phyloP scores from a whole-genome alignment of 2,797 vertebrate species.

The Aplochiton taeniatus region DNA sequence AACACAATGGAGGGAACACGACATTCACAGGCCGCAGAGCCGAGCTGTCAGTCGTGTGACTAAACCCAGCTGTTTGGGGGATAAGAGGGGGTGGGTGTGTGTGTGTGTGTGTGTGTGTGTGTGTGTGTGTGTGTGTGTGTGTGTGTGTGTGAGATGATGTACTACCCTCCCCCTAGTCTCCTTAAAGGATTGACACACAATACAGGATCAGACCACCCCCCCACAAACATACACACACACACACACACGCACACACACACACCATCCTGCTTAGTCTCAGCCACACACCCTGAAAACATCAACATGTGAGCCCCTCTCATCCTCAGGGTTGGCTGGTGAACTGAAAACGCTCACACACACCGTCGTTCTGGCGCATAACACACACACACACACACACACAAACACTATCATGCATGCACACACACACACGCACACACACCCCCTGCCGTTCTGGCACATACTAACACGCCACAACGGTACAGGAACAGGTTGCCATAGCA shows the following conservation, averaged over 20 bases:
- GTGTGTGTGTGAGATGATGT: slow-evolving; percentile 3
- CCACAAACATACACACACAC: background rate
- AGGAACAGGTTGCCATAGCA: slow-evolving; percentile 25
- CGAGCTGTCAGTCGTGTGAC: slow-evolving; percentile 53
- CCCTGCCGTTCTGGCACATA: no score
- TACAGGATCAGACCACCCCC: background rate
- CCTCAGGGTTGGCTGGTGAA: slow-evolving; percentile 6
- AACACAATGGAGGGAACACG: no score
- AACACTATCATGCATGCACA: background rate
- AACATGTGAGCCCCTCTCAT: slow-evolving; percentile 6
- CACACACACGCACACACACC: background rate
- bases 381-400: background rate
- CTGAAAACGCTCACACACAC: slow-evolving; percentile 4
- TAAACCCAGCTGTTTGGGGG: slow-evolving; percentile 60
- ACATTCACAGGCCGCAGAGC: no score
- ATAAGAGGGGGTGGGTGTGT: slow-evolving; percentile 32
- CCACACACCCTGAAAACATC: background rate
- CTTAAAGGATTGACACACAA: slow-evolving; percentile 47
- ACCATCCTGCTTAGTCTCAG: slow-evolving; percentile 17
- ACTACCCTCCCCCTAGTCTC: slow-evolving; percentile 33
- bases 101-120: slow-evolving; percentile 16
- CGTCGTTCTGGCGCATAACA: no score
- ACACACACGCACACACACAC: slow-evolving; percentile 11
- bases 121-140: slow-evolving; percentile 8
- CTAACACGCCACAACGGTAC: no score